Evolutionary conservation across 2,113 vertebrate species (phyloP).

Genomic region (Prolemur simus): DNA sequence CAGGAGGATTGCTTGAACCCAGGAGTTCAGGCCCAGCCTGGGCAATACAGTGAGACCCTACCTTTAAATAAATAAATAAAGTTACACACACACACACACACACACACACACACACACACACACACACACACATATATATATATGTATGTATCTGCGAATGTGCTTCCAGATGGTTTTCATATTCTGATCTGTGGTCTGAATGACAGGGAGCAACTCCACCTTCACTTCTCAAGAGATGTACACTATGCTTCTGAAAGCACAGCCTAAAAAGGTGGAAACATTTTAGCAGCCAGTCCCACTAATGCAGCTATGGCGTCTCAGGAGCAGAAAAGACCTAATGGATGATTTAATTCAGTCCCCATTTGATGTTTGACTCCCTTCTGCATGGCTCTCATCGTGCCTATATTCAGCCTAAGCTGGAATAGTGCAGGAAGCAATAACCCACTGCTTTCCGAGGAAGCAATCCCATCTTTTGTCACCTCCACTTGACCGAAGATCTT

Average conservation of each 20-base stretch:
- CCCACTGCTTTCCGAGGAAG: neutral
- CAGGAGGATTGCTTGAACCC: neutral
- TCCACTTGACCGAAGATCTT: neutral
- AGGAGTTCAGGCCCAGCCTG: neutral
- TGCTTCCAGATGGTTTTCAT: neutral
- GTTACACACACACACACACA: too few relatives aligned
- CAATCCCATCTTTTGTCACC: neutral
- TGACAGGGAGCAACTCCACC: neutral
- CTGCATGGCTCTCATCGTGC: rapidly evolving
- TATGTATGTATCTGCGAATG: neutral
- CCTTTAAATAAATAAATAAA: neutral
- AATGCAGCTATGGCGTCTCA: neutral
- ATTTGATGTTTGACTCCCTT: neutral
- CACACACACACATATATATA: too few relatives aligned
- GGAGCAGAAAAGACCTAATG: neutral
- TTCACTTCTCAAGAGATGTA: neutral
- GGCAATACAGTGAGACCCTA: neutral
- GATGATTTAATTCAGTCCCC: neutral
- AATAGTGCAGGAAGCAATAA: neutral
- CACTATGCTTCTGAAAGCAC: neutral
- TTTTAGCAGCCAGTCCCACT: neutral
- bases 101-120: too few relatives aligned
- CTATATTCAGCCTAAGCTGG: neutral
- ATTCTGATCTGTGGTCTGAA: neutral
- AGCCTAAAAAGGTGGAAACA: neutral